Percentiles rank a stretch among this genome's conserved stretches.
Evolutionary conservation across 2,888 invertebrate genomes (phyloP).

Genomic region (Drosophila lacicola): DNA sequence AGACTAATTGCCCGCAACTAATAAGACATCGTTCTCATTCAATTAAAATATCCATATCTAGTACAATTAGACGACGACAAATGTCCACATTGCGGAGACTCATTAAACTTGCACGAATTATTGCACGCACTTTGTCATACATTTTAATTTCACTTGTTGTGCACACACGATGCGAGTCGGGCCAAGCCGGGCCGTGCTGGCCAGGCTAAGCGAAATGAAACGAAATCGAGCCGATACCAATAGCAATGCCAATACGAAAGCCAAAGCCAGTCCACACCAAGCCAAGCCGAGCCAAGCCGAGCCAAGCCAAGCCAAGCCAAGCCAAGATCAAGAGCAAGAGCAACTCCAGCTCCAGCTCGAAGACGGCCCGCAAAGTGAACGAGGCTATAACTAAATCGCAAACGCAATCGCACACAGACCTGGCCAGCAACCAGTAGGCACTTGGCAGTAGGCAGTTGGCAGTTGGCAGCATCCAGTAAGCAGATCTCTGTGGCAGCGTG

Average conservation of each 20-base stretch:
- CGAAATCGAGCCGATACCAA: conserved; percentile 50
- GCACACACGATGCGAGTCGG: conserved; percentile 19
- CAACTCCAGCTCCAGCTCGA: conserved; percentile 18
- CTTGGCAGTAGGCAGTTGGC: conserved; percentile 6
- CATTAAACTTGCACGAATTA: conserved; percentile 83
- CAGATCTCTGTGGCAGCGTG: conserved; percentile 49
- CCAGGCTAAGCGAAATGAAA: conserved; percentile 31
- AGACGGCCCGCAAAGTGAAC: conserved; percentile 28
- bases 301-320: conserved; percentile 18
- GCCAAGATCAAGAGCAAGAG: conserved; percentile 53
- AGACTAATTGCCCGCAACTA: conserved; percentile 76
- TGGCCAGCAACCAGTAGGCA: conserved; percentile 19
- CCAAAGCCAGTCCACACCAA: conserved; percentile 28
- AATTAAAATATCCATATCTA: conserved; percentile 84
- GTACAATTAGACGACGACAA: conserved; percentile 82
- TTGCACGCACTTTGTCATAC: conserved; percentile 84
- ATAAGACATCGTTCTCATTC: conserved; percentile 82
- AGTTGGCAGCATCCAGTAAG: conserved; percentile 18
- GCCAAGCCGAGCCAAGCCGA: conserved; percentile 19
- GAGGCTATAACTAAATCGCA: conserved; percentile 62
- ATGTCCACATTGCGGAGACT: conserved; percentile 77
- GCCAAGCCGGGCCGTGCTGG: background rate
- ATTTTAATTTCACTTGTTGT: conserved; percentile 82
- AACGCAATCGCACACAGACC: conserved; percentile 36
- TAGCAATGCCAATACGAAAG: conserved; percentile 14